Percentiles rank a stretch among this genome's conserved stretches.
These are phyloP conservation scores for Actinostola sp. DNA, from an alignment of 92 coral and sea anemone genomes.

Conservation along the genomic window DNA sequence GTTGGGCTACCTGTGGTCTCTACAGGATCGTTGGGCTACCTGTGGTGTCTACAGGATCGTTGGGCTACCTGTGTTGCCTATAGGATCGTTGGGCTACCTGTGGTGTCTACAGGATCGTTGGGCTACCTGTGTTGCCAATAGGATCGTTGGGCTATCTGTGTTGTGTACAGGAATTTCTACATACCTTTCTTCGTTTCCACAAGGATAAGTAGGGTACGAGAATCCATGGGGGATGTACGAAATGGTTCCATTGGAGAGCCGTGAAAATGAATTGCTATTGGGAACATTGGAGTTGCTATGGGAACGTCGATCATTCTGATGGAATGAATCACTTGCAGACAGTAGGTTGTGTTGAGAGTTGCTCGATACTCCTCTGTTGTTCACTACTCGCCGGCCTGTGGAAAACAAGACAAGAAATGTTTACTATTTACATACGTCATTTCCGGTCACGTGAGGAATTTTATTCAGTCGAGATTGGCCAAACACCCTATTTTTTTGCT, in stretches of 20 bases:
- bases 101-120: neutral
- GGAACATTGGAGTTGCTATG: constrained; percentile 35
- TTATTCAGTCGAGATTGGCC: too few relatives aligned
- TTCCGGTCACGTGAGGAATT: too few relatives aligned
- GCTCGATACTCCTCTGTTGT: constrained; percentile 68
- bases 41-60: neutral
- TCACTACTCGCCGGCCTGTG: constrained; percentile 11
- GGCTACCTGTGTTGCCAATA: neutral
- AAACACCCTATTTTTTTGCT: too few relatives aligned
- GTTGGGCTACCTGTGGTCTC: too few relatives aligned
- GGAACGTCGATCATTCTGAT: constrained; percentile 32
- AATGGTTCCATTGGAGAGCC: constrained; percentile 55
- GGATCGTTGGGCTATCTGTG: neutral
- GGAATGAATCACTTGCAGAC: constrained; percentile 58
- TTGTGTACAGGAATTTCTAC: neutral
- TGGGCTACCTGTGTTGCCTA: neutral
- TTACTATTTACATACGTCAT: too few relatives aligned
- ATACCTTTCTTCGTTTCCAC: constrained; percentile 16
- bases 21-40: too few relatives aligned
- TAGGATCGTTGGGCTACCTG: too few relatives aligned
- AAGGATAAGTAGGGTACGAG: constrained; percentile 39
- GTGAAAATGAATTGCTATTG: constrained; percentile 29
- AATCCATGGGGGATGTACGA: constrained; percentile 58
- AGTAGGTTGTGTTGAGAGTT: constrained; percentile 64
- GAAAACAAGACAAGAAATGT: too few relatives aligned